phyloP scores from a whole-genome alignment of 2,797 vertebrate species.

The Arnoldichthys spilopterus region DNA sequence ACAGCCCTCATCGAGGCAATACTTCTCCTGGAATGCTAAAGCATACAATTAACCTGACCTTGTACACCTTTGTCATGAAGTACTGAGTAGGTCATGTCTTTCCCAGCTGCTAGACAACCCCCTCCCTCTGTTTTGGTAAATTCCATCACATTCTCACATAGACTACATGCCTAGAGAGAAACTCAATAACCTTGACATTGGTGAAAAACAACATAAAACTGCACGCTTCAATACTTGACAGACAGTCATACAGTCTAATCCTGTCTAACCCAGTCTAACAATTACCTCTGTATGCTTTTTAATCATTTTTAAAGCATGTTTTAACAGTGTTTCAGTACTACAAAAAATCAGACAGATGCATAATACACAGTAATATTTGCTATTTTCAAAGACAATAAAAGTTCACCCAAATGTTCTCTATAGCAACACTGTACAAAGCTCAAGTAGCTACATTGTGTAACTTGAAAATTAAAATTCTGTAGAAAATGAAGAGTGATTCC shows the following conservation, averaged over 20 bases:
- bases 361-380: too few relatives aligned
- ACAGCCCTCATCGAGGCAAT: not conserved
- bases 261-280: too few relatives aligned
- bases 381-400: too few relatives aligned
- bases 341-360: too few relatives aligned
- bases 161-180: constrained; percentile 3
- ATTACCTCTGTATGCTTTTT: too few relatives aligned
- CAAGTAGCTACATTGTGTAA: too few relatives aligned
- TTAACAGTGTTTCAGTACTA: too few relatives aligned
- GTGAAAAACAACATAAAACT: not conserved
- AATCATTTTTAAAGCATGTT: too few relatives aligned
- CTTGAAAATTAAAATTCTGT: too few relatives aligned
- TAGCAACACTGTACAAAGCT: too few relatives aligned
- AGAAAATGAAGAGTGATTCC: too few relatives aligned
- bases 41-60: not conserved
- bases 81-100: constrained; percentile 1
- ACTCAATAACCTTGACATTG: not conserved
- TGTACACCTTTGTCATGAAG: constrained; percentile 2
- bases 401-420: too few relatives aligned
- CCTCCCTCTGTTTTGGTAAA: not conserved
- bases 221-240: not conserved
- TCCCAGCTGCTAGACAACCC: constrained; percentile 5
- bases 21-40: not conserved
- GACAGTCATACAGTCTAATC: not conserved
- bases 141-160: constrained; percentile 11